phyloP scores from a whole-genome alignment of 2,888 invertebrate species.

The Diachrysia chrysitis region DNA sequence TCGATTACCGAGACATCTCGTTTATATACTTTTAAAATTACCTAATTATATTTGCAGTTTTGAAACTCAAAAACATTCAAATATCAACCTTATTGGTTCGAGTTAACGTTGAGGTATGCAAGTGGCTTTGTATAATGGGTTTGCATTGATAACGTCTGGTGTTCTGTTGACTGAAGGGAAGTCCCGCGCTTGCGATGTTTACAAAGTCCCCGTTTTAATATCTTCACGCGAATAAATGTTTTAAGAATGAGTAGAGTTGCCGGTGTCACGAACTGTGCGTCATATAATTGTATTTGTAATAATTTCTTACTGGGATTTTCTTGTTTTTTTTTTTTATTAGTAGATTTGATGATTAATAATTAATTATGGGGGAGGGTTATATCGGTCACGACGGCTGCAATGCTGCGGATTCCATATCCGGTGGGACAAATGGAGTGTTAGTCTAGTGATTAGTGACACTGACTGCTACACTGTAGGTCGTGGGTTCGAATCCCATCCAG shows the following conservation, averaged over 20 bases:
- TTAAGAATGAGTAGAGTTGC: background rate
- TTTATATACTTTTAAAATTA: conserved; percentile 31
- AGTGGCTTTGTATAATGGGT: background rate
- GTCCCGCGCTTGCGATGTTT: background rate
- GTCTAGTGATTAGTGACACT: too few species aligned
- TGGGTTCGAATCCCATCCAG: too few species aligned
- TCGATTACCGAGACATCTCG: conserved; percentile 3
- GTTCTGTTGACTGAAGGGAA: background rate
- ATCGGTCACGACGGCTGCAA: too few species aligned
- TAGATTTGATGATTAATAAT: background rate
- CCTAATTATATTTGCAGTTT: conserved; percentile 5
- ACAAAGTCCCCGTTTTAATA: background rate
- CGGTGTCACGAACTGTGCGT: background rate
- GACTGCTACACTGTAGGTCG: too few species aligned
- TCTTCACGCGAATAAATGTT: background rate
- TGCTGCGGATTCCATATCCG: too few species aligned
- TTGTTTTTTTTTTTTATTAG: background rate
- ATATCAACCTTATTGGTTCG: background rate
- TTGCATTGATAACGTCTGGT: conserved; percentile 21
- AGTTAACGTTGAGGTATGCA: conserved; percentile 5
- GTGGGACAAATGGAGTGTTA: too few species aligned
- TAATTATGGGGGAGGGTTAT: too few species aligned
- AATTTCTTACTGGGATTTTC: background rate
- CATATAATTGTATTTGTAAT: background rate
- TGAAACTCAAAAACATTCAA: background rate